Evolutionary conservation across 1,140 invertebrate species (phyloP).

Genomic region (Globodera ellingtonae): DNA sequence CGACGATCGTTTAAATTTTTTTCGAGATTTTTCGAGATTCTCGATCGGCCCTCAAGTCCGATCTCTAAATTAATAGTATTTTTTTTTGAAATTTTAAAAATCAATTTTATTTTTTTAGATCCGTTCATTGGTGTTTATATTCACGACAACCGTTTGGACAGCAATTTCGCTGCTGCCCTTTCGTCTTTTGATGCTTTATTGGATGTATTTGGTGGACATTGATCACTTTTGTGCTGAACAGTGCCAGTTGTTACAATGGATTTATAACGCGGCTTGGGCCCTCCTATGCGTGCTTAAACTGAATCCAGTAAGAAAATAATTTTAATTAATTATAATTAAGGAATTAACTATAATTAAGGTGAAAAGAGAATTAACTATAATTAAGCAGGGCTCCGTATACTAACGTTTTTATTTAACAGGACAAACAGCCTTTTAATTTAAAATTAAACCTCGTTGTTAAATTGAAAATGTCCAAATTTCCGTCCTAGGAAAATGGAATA

Average conservation of each 20-base stretch:
- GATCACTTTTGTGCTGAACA: conserved; percentile 10
- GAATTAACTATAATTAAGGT: too few relatives aligned
- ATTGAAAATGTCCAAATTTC: too few relatives aligned
- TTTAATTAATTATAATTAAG: too few relatives aligned
- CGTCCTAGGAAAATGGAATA: too few relatives aligned
- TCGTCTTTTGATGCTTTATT: conserved; percentile 11
- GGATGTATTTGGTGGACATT: conserved; percentile 12
- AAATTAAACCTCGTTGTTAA: too few relatives aligned
- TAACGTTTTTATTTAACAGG: too few relatives aligned
- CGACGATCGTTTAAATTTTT: too few relatives aligned
- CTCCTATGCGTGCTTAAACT: conserved; percentile 13
- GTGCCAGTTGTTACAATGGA: neutral
- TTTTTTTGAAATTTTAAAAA: neutral
- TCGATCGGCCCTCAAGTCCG: too few relatives aligned
- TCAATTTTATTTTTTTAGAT: neutral
- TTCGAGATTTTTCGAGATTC: too few relatives aligned
- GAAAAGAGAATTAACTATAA: too few relatives aligned
- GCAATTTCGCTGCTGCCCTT: conserved; percentile 11
- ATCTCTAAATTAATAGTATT: neutral
- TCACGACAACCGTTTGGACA: conserved; percentile 20
- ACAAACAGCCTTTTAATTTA: too few relatives aligned
- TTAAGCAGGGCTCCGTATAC: too few relatives aligned
- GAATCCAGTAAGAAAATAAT: conserved; percentile 6
- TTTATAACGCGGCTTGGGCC: neutral
- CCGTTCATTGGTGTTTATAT: conserved; percentile 17